phyloP scores from a whole-genome alignment of 2,113 vertebrate genomes.

The Melierax canorus region DNA sequence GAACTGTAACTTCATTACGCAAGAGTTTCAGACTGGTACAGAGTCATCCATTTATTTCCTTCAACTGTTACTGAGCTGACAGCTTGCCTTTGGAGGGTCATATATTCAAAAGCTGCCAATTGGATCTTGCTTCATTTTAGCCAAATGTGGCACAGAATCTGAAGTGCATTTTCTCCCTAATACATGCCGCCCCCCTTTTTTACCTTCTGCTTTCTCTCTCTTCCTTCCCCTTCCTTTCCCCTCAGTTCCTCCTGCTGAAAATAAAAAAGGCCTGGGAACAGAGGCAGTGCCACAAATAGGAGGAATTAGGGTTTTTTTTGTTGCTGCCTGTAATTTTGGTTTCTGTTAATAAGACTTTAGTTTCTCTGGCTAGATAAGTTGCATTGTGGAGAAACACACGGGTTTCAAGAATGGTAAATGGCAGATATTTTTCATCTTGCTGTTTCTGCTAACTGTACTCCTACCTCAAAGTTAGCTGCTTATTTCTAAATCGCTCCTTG shows the following conservation, averaged over 20 bases:
- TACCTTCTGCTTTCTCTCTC: neutral
- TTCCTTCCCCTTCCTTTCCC: neutral
- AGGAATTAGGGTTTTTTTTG: neutral
- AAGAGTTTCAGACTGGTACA: conserved; percentile 7
- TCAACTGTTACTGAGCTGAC: neutral
- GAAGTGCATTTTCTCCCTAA: neutral
- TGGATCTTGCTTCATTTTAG: neutral
- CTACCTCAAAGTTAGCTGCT: neutral
- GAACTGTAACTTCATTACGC: conserved; percentile 20
- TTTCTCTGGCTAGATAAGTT: neutral
- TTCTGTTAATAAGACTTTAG: neutral
- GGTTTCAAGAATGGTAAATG: neutral
- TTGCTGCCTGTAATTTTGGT: conserved; percentile 35
- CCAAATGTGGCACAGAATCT: neutral
- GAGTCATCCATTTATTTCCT: conserved; percentile 42
- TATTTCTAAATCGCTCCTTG: neutral
- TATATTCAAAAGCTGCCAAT: conserved; percentile 17
- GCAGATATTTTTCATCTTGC: neutral
- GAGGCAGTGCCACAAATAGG: conserved; percentile 4
- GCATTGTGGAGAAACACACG: neutral
- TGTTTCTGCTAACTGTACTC: neutral
- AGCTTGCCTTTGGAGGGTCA: conserved; percentile 17
- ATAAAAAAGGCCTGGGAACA: neutral
- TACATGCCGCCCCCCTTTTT: accelerated
- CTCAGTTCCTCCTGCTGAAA: neutral